These are phyloP conservation scores for Perodicticus potto DNA, from an alignment of 2,797 vertebrate genomes.

Conservation along the genomic window DNA sequence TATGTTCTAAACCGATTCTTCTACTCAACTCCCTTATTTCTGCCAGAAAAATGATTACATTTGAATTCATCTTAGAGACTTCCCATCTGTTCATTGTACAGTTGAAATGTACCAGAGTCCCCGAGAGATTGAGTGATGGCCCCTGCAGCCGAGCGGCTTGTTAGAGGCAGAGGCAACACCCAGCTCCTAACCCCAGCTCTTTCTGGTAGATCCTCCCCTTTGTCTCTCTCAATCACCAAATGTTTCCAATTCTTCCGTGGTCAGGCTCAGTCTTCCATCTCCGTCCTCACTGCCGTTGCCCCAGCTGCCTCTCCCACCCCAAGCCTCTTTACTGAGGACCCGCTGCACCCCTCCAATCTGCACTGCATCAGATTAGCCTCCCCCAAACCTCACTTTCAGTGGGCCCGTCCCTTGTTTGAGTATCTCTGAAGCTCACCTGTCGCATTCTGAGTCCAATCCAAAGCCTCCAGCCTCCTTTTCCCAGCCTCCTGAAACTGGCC, in stretches of 20 bases:
- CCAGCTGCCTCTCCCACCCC: accelerated
- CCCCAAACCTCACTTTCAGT: not conserved
- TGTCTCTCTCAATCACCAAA: not conserved
- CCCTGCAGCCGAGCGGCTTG: not conserved
- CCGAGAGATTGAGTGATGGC: not conserved
- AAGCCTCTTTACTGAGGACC: not conserved
- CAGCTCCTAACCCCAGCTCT: not conserved
- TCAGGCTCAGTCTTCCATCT: too few species aligned
- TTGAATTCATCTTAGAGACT: not conserved
- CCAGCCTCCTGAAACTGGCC: too few species aligned
- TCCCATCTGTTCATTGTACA: not conserved
- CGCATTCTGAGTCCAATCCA: not conserved
- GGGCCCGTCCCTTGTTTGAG: too few species aligned
- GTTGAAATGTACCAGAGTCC: not conserved
- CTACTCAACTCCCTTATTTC: not conserved
- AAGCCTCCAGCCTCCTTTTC: not conserved
- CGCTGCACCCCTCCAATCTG: not conserved
- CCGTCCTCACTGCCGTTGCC: not conserved
- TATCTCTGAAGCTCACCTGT: not conserved
- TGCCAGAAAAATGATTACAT: not conserved
- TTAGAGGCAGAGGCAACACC: not conserved
- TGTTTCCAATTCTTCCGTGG: not conserved
- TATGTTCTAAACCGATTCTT: not conserved
- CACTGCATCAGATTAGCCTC: not conserved
- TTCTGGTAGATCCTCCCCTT: not conserved